These are phyloP conservation scores for Agapostemon virescens DNA, from an alignment of 2,888 invertebrate species.

Conservation along the genomic window DNA sequence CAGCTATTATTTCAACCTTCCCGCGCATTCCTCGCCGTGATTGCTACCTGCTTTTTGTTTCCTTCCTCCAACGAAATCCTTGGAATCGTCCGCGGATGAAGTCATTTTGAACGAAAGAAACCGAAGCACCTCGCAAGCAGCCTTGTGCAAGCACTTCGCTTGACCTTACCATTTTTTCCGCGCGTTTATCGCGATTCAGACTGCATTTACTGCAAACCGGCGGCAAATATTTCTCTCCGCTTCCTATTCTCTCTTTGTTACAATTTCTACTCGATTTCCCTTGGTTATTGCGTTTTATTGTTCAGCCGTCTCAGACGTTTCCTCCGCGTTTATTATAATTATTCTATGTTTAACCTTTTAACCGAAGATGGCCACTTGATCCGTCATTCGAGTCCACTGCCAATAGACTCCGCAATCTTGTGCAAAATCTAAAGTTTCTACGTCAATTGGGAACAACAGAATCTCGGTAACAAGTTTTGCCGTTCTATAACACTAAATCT, in stretches of 20 bases:
- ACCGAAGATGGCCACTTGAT: neutral
- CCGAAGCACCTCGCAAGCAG: slow-evolving; percentile 16
- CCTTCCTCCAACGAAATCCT: slow-evolving; percentile 62
- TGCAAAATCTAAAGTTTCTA: no score
- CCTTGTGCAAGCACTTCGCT: slow-evolving; percentile 16
- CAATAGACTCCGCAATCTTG: no score
- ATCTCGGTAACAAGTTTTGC: no score
- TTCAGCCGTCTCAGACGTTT: no score
- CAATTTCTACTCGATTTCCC: neutral
- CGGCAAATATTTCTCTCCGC: neutral
- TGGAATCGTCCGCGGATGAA: slow-evolving; percentile 64
- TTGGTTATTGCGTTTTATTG: neutral
- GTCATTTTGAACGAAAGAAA: slow-evolving; percentile 61
- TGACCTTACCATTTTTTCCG: neutral
- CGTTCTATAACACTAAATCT: no score
- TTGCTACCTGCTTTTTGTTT: slow-evolving; percentile 65
- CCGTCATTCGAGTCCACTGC: no score
- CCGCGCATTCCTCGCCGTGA: slow-evolving; percentile 61
- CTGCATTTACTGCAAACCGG: neutral
- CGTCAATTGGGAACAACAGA: no score
- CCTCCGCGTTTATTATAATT: neutral
- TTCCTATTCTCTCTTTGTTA: neutral
- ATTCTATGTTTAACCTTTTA: neutral
- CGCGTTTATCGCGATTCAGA: neutral
- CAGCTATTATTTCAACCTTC: slow-evolving; percentile 65